Conservation (phyloP, 2,113 vertebrate species). For the Sceloporus tristichus region DNA sequence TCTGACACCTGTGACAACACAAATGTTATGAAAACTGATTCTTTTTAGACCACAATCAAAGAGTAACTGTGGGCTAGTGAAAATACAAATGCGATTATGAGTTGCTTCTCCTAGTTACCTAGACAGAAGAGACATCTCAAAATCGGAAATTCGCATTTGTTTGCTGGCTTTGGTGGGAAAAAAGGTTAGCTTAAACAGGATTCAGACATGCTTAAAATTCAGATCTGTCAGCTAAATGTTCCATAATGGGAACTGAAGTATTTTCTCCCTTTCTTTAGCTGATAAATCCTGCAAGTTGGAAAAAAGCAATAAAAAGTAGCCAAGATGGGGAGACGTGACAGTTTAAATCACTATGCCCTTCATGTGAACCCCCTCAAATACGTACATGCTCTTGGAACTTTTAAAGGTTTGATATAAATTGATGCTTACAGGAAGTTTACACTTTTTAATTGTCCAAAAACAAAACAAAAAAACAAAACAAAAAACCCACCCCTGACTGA, state of each 20-base stretch:
- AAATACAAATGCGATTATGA: neutral
- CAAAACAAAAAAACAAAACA: too few relatives aligned
- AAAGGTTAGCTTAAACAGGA: neutral
- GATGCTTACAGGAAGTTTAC: neutral
- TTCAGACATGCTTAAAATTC: neutral
- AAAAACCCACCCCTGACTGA: neutral
- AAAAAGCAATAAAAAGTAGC: neutral
- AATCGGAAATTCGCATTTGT: too few relatives aligned
- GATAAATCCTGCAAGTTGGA: neutral
- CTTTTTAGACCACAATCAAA: neutral
- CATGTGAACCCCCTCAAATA: neutral
- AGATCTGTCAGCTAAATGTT: neutral
- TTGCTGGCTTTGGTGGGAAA: neutral
- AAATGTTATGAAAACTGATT: neutral
- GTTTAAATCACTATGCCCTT: neutral
- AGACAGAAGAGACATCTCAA: too few relatives aligned
- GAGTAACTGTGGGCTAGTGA: neutral
- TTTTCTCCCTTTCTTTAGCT: neutral
- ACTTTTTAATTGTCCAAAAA: neutral
- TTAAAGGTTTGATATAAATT: neutral
- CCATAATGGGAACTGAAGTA: neutral
- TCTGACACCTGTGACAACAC: neutral
- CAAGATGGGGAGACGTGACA: neutral
- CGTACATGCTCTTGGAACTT: neutral
- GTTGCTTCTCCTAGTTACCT: neutral